These are phyloP conservation scores for Ceramica pisi DNA, from an alignment of 2,888 invertebrate species.

Conservation along the genomic window DNA sequence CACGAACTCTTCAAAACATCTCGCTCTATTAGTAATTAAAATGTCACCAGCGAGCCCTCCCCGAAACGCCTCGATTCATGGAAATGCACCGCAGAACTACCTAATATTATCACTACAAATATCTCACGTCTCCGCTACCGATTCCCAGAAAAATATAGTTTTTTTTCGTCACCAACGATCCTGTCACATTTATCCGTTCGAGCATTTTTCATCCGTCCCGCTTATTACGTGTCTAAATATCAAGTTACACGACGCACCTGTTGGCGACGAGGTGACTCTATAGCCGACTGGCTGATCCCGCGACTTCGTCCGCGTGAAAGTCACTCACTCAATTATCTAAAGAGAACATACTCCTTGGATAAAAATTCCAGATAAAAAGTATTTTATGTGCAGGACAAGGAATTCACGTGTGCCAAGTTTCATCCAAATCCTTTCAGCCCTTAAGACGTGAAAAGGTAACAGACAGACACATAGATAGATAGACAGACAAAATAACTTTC, in stretches of 20 bases:
- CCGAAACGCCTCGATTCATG: conserved; percentile 78
- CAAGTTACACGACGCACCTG: conserved; percentile 79
- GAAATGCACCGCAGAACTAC: conserved; percentile 81
- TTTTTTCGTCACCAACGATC: conserved; percentile 73
- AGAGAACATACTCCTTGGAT: no score
- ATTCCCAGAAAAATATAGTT: conserved; percentile 80
- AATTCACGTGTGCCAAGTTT: no score
- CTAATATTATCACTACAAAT: conserved; percentile 89
- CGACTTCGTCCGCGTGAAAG: no score
- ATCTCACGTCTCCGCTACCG: conserved; percentile 82
- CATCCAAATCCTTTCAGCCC: no score
- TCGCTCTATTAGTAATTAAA: conserved; percentile 82
- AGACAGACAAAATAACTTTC: no score
- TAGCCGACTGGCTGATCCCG: conserved; percentile 32
- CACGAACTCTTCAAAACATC: conserved; percentile 63
- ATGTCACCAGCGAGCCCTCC: conserved; percentile 76
- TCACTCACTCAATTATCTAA: no score
- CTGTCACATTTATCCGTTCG: conserved; percentile 78
- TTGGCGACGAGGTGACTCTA: conserved; percentile 64
- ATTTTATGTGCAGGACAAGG: no score
- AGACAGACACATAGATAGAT: no score
- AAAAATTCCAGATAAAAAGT: no score
- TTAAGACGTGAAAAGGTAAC: no score
- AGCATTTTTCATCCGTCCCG: conserved; percentile 75
- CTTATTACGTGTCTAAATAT: conserved; percentile 75